phyloP scores from a whole-genome alignment of 2,113 vertebrate species.

The Pungitius pungitius region DNA sequence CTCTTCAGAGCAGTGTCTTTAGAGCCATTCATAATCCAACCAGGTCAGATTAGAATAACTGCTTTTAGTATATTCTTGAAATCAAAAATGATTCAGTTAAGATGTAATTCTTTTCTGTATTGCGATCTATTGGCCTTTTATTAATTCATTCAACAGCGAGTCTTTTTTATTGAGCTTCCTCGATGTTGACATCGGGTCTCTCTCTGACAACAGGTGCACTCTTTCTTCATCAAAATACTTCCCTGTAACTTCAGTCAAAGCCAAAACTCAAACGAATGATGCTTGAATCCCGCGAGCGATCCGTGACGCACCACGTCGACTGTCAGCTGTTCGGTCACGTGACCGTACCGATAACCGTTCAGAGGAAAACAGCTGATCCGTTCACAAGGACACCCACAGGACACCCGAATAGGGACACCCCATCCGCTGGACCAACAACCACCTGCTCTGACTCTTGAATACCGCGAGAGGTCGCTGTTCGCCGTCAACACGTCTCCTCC shows the following conservation, averaged over 20 bases:
- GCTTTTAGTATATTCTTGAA: not conserved
- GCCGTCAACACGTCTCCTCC: not conserved
- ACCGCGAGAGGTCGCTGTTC: slow-evolving; percentile 17
- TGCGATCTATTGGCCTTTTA: not conserved
- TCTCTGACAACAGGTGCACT: not conserved
- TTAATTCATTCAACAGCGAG: not conserved
- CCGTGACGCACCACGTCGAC: slow-evolving; percentile 14
- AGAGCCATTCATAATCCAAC: not conserved
- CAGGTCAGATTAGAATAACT: not conserved
- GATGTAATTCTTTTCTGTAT: not conserved
- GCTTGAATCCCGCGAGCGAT: not conserved
- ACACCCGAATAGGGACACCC: not conserved
- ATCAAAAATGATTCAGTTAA: not conserved
- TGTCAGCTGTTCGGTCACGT: not conserved
- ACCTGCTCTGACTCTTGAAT: not conserved
- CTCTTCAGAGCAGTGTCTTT: not conserved
- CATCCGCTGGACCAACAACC: not conserved
- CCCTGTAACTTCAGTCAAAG: not conserved
- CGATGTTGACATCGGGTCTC: not conserved
- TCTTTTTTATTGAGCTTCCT: not conserved
- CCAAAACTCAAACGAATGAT: not conserved
- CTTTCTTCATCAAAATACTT: not conserved
- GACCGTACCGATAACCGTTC: not conserved
- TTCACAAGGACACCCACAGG: not conserved
- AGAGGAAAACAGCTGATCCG: slow-evolving; percentile 32